Evolutionary conservation across 2,113 vertebrate genomes (phyloP).

Genomic region (Seriola quinqueradiata): DNA sequence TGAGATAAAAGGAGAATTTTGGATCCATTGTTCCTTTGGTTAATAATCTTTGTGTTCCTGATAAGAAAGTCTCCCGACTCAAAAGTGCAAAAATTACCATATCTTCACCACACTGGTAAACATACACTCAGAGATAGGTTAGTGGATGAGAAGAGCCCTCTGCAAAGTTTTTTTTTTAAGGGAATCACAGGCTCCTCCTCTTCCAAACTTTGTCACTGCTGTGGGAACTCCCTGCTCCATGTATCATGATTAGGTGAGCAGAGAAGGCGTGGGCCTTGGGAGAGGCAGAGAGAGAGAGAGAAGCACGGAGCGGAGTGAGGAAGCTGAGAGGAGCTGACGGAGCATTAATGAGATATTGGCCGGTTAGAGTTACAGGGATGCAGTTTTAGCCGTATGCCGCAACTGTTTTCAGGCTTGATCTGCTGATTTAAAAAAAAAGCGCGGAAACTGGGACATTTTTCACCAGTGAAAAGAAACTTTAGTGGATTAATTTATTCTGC

Average conservation of each 20-base stretch:
- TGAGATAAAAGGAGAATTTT: constrained; percentile 60
- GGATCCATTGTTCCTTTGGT: constrained; percentile 55
- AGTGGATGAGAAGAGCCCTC: constrained; percentile 31
- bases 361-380: constrained; percentile 63
- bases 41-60: constrained; percentile 49
- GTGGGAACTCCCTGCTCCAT: constrained; percentile 80
- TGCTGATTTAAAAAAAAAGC: constrained; percentile 13
- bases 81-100: constrained; percentile 2
- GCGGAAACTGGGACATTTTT: constrained; percentile 6
- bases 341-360: constrained; percentile 63
- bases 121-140: not conserved
- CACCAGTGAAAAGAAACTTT: constrained; percentile 14
- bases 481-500: constrained; percentile 49
- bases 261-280: constrained; percentile 64
- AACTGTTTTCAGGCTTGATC: constrained; percentile 21
- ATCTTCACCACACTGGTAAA: constrained; percentile 13
- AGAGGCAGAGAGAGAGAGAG: constrained; percentile 33
- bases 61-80: constrained; percentile 33
- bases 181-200: constrained; percentile 83
- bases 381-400: constrained; percentile 49
- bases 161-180: constrained; percentile 27
- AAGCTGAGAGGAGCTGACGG: constrained; percentile 66
- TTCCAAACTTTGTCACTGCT: constrained; percentile 70
- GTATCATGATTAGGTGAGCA: constrained; percentile 72
- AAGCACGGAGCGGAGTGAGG: constrained; percentile 41